Base-by-base conservation (phyloP, 2,797 vertebrate species). In the Schizopygopsis malacanthus region DNA sequence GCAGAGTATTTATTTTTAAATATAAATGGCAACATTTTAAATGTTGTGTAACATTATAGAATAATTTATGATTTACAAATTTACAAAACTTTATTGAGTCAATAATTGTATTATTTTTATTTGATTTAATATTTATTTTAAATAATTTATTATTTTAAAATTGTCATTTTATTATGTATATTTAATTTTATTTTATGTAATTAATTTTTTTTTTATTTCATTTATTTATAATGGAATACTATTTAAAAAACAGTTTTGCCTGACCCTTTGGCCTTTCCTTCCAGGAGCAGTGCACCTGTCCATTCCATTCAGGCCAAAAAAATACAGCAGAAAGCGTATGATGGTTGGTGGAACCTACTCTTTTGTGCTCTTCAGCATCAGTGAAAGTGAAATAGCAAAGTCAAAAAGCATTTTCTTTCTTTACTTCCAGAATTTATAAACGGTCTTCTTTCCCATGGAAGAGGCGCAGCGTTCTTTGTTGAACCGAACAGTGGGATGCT, bases 381-480 rank as follows among this genome's bases (percentile, higher is more conserved):
- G 15, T 47, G n/a, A 69, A 71, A 47, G 13, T 61, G 6, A 76
- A 65, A 59, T 5, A 16, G 6, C 1, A 18, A 83, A 45, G 25
- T 75, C 25, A 63, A 8, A 37, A 69, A 22, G 6, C 4, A 15
- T 81, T 71, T 25, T 81, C 52, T 82, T 41, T 78, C 37, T 87
- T 63, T 63, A 0, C 86, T 82, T 61, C 71, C 89, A 99, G 98
- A 95, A 22, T 96, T 96, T 89, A 93, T 95, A 87, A 93, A 90
- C 50, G 88, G 89, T 1, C 87, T 98, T 87, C 87, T 99, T 85
- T 95, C 96, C 77, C 90, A 96, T 0, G 94, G 96, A 79, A 98
- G 95, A 92, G 98, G 98, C 59, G 97, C 94, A 0, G 96, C 96
- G 4, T 98, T 99, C 90, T 91, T 93, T 16, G 83, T 96, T 41